phyloP scores from a whole-genome alignment of 2,888 invertebrate species.

The Thalpophila matura region DNA sequence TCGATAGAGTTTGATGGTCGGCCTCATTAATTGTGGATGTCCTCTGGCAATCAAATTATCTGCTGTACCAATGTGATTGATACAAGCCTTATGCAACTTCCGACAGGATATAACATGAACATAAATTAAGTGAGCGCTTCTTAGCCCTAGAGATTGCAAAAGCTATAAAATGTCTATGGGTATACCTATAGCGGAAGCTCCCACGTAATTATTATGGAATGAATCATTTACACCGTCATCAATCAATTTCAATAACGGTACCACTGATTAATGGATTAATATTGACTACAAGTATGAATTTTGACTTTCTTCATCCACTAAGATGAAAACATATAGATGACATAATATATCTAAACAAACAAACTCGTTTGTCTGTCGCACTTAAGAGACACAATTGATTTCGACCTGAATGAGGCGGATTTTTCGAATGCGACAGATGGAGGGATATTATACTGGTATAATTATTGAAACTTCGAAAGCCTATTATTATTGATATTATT shows the following conservation, averaged over 20 bases:
- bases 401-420: too few relatives aligned
- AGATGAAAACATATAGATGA: too few relatives aligned
- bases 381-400: too few relatives aligned
- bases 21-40: conserved; percentile 16
- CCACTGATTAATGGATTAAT: conserved; percentile 3
- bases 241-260: conserved; percentile 31
- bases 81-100: conserved; percentile 17
- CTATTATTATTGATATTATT: too few relatives aligned
- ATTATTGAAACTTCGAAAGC: too few relatives aligned
- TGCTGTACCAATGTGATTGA: conserved; percentile 13
- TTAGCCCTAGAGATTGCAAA: conserved; percentile 10
- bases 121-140: conserved; percentile 14
- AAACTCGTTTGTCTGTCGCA: too few relatives aligned
- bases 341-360: too few relatives aligned
- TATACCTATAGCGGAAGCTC: conserved; percentile 35
- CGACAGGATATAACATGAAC: conserved; percentile 26
- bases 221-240: conserved; percentile 10
- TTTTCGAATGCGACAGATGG: too few relatives aligned
- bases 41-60: conserved; percentile 29
- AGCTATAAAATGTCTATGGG: conserved; percentile 6
- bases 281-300: neutral
- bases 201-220: conserved; percentile 15
- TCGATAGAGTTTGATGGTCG: neutral
- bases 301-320: neutral
- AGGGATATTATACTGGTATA: too few relatives aligned